These are phyloP conservation scores for Hirtodrosophila histrioides DNA, from an alignment of 2,888 invertebrate species.

Conservation along the genomic window DNA sequence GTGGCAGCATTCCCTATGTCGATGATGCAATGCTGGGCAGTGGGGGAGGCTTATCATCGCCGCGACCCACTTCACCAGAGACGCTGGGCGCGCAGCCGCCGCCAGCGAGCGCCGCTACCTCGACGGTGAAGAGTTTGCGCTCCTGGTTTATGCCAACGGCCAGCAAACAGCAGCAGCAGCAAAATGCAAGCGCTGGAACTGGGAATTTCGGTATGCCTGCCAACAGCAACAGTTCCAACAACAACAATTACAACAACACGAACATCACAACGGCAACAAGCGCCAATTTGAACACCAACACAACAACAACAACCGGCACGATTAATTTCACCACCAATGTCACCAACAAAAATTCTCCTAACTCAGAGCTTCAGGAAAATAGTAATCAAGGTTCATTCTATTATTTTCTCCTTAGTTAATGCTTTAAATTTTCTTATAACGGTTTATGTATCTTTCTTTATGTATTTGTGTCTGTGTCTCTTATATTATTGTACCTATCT, in stretches of 20 bases:
- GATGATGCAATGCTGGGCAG: conserved; percentile 68
- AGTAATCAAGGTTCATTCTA: conserved; percentile 83
- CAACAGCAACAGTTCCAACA: conserved; percentile 54
- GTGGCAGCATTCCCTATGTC: conserved; percentile 73
- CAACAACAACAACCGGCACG: conserved; percentile 65
- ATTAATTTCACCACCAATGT: conserved; percentile 78
- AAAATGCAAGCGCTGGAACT: conserved; percentile 50
- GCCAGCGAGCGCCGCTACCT: conserved; percentile 35
- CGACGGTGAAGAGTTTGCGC: conserved; percentile 66
- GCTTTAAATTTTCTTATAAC: conserved; percentile 20
- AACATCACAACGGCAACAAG: conserved; percentile 60
- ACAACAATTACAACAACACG: conserved; percentile 54
- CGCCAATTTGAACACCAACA: conserved; percentile 59
- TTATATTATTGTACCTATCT: conserved; percentile 3
- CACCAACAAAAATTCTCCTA: conserved; percentile 81
- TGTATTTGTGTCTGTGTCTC: conserved; percentile 7
- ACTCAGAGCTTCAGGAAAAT: conserved; percentile 81
- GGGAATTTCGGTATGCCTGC: conserved; percentile 73
- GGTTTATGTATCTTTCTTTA: conserved; percentile 21
- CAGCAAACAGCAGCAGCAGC: conserved; percentile 56
- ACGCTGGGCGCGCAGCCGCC: conserved; percentile 49
- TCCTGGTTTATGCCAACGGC: conserved; percentile 64
- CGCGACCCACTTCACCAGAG: conserved; percentile 79
- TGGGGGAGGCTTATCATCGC: conserved; percentile 58
- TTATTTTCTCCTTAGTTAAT: conserved; percentile 49